Percentiles rank a stretch among this genome's conserved stretches.
Evolutionary conservation across 2,113 vertebrate genomes (phyloP).

Genomic region (Isurus oxyrinchus): DNA sequence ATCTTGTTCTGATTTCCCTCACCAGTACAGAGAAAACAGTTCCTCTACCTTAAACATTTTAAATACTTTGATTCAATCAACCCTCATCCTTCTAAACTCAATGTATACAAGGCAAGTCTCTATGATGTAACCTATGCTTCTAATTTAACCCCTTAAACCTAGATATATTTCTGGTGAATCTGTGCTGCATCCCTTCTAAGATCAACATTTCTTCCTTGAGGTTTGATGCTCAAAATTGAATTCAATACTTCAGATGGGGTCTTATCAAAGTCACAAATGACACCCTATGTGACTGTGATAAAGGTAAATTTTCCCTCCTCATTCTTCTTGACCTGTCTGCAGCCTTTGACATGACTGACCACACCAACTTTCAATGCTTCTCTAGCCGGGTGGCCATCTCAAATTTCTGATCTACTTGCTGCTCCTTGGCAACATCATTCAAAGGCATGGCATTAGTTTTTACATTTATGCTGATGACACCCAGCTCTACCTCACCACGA

Average conservation of each 20-base stretch:
- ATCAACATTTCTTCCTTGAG: background rate
- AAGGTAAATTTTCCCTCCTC: no score
- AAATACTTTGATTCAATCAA: background rate
- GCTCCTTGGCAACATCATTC: no score
- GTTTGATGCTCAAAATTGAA: background rate
- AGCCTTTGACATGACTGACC: no score
- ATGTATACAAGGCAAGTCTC: background rate
- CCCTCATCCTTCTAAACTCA: background rate
- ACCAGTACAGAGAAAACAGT: background rate
- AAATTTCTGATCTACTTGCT: no score
- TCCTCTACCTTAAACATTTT: background rate
- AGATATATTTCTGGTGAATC: background rate
- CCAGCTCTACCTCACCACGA: no score
- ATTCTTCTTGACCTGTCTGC: no score
- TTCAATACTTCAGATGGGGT: background rate
- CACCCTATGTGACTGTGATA: no score
- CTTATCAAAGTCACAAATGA: background rate
- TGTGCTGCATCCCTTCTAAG: no score
- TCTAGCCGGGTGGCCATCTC: no score
- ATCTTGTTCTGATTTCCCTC: background rate
- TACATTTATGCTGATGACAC: no score
- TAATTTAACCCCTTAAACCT: background rate
- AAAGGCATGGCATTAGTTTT: no score
- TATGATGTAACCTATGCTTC: background rate
- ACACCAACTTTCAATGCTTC: no score